Base-by-base conservation (phyloP, 2,113 vertebrate genomes). In the Spea bombifrons region DNA sequence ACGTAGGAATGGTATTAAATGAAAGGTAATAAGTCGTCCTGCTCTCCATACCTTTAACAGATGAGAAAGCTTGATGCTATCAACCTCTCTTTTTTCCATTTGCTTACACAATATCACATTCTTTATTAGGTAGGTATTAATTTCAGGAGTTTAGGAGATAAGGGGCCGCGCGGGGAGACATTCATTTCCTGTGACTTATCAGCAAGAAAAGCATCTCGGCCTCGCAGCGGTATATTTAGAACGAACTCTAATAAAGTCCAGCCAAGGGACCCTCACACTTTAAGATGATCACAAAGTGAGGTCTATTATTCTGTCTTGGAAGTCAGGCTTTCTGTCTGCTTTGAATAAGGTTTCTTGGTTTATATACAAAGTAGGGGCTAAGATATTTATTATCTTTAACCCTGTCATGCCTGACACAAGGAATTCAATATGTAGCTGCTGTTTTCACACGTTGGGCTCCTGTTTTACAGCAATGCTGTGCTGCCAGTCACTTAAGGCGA, bases 141-240 rank as follows among this genome's bases (percentile, higher is more conserved):
- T 92, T 93, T 89, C 86, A 84, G 90, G 88, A 85, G 86, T 87
- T 92, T 90, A 87, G 84, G 82, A 92, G 93, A 94, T 94, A 94
- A 94, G 91, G 80, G 83, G 87, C 85, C 89, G 89, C 81, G 81
- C 88, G 86, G 88, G 86, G 89, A 88, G 88, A 86, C 88, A 92
- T 93, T 94, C 90, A 94, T 94, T 94, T 93, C 92, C 92, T 94
- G 91, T 78, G 82, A 84, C 81, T 89, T 93, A 93, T 93, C 92
- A 84, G 84, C 67, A 84, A 85, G 81, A 91, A 91, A 86, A 91
- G 88, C 84, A 89, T 92, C 88, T 92, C 86, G 86, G 91, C 91
- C 89, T 92, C 89, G 87, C 90, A 87, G 86, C 87, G 86, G 57
- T 90, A 85, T 93, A 86, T 92, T 91, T 93, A 87, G 92, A 92